phyloP scores from a whole-genome alignment of 2,797 vertebrate species.

The Chaetodon trifasciatus region DNA sequence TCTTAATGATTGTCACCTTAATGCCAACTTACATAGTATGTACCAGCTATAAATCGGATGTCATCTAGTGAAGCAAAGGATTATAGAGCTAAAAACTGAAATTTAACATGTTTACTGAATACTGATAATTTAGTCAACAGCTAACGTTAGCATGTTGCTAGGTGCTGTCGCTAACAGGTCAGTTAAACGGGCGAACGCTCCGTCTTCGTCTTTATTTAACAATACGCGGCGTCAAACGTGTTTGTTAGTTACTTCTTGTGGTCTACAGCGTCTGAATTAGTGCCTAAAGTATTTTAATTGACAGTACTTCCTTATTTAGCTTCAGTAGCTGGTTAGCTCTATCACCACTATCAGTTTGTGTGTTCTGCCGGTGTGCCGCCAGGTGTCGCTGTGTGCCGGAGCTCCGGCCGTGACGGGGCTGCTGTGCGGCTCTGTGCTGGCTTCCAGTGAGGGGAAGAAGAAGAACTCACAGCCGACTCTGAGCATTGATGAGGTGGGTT shows the following conservation, averaged over 20 bases:
- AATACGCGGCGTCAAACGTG: background rate
- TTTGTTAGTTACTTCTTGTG: fast-evolving
- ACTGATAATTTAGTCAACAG: background rate
- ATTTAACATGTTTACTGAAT: fast-evolving
- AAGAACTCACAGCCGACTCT: slow-evolving; percentile 69
- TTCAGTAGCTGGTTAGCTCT: too few relatives aligned
- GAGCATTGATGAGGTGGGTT: slow-evolving; percentile 89
- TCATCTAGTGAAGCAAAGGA: fast-evolving
- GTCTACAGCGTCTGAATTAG: fast-evolving
- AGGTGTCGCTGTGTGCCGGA: slow-evolving; percentile 87
- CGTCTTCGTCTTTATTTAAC: background rate
- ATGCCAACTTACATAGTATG: fast-evolving
- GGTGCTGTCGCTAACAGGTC: slow-evolving; percentile 11
- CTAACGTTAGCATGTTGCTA: slow-evolving; percentile 58
- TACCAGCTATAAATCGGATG: fast-evolving
- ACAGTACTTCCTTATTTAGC: fast-evolving
- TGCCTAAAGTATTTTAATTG: background rate
- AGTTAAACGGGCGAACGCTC: background rate
- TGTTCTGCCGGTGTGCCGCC: slow-evolving; percentile 16
- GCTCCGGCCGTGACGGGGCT: slow-evolving; percentile 84
- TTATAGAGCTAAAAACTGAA: fast-evolving
- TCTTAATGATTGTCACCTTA: fast-evolving
- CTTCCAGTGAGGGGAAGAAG: slow-evolving; percentile 84
- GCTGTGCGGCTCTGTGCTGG: slow-evolving; percentile 85
- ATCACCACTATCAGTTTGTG: background rate